These are phyloP conservation scores for Catharus fuscescens DNA, from an alignment of 2,113 vertebrate species.

Conservation along the genomic window DNA sequence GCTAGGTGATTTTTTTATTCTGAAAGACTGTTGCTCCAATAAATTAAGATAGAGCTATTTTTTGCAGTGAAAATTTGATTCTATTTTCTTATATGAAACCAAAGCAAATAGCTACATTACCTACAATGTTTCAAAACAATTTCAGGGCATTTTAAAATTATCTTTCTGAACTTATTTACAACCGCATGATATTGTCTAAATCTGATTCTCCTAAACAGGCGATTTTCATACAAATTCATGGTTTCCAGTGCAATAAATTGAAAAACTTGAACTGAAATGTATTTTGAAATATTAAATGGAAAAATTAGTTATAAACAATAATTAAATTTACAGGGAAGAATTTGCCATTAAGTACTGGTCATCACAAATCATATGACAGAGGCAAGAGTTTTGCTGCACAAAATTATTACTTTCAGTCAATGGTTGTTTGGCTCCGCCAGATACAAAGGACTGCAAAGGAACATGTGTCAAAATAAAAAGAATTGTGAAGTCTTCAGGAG, in stretches of 20 bases:
- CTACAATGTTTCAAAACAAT: background rate
- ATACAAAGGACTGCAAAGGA: background rate
- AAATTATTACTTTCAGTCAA: background rate
- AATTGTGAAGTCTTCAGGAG: background rate
- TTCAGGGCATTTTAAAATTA: background rate
- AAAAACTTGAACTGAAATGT: background rate
- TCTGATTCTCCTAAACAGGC: background rate
- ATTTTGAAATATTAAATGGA: background rate
- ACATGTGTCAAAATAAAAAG: background rate
- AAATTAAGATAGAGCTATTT: background rate
- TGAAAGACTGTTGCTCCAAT: background rate
- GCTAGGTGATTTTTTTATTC: background rate
- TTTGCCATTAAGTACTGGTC: background rate
- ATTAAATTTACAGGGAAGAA: background rate
- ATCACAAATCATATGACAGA: background rate
- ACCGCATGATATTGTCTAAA: background rate
- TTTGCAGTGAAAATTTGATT: background rate
- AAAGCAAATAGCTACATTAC: background rate
- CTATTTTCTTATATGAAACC: background rate
- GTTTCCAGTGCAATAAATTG: background rate
- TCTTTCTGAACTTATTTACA: background rate
- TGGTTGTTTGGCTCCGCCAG: rapidly evolving
- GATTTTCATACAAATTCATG: background rate
- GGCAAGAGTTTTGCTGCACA: background rate
- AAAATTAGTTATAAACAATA: background rate